Base-by-base conservation (phyloP, 2,797 vertebrate species). In the Leuciscus waleckii region DNA sequence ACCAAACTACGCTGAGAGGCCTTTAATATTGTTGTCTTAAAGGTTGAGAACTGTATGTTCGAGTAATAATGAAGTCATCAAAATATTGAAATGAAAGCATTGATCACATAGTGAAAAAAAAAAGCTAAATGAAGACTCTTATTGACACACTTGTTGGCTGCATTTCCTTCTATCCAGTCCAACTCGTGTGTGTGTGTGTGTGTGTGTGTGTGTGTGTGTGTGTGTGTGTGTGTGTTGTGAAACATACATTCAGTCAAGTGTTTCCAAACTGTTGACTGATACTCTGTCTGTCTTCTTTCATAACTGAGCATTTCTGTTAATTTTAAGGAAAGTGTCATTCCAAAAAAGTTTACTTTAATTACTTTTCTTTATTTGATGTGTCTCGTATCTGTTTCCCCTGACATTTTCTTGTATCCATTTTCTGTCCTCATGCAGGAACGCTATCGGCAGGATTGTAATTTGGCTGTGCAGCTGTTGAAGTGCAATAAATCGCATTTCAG, bases 401-500 rank as follows among this genome's bases (percentile, higher is more conserved):
- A 49, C 6, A 1, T 16, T n/a, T 32, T 49, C 7, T 51, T n/a
- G 17, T 58, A 41, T 51, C 11, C 35, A 10, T 43, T 61, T 76
- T 63, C 35, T 39, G 26, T 69, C 80, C 65, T 83, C 29, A 43
- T 89, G 74, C 89, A 99, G 98, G 98, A 99, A 69, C 96, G 98
- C 0, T 99, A 99, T 91, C 94, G 98, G 23, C 97, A 97, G 91
- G 98, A 99, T 92, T 99, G 98, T 90, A 99, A 99, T 91, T 92
- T 99, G 81, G 98, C 98, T 0, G 98, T 99, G 76, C 98, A 98
- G 93, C 96, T 99, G 80, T 95, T 99, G 85, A 99, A 99, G 91
- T 99, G 98, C 94, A 99, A 99, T 94, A 99, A 99, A 93, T 99
- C 98, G 2, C 98, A 99, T 90, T 99, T 99, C 94, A 97, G 98